These are phyloP conservation scores for Crenichthys baileyi DNA, from an alignment of 2,797 vertebrate genomes.

Conservation along the genomic window DNA sequence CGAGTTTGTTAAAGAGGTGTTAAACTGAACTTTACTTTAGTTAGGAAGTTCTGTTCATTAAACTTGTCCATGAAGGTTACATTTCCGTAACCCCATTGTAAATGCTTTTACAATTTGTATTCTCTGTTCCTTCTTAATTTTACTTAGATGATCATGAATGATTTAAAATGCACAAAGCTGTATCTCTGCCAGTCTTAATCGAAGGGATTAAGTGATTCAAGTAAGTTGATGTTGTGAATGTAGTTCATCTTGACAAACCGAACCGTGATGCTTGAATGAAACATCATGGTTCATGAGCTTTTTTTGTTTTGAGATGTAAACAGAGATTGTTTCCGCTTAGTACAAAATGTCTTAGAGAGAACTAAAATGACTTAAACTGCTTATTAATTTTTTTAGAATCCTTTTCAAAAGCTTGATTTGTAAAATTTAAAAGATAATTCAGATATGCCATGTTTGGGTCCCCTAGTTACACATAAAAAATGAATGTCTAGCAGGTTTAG, in stretches of 20 bases:
- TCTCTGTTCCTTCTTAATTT: not conserved
- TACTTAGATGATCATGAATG: not conserved
- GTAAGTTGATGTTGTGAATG: conserved; percentile 3
- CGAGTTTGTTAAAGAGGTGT: not conserved
- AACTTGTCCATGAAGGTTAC: not conserved
- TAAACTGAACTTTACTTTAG: not conserved
- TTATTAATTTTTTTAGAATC: not conserved
- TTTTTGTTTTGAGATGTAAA: conserved; percentile 35
- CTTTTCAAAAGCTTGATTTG: no score
- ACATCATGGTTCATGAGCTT: conserved; percentile 30
- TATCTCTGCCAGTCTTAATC: not conserved
- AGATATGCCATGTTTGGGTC: no score
- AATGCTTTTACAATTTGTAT: not conserved
- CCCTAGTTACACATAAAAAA: no score
- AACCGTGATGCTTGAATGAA: conserved; percentile 32
- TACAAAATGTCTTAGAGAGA: not conserved
- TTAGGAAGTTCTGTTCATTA: not conserved
- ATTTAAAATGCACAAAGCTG: conserved; percentile 4
- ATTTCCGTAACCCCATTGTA: not conserved
- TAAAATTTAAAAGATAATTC: no score
- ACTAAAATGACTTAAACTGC: not conserved
- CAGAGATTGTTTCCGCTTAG: conserved; percentile 8
- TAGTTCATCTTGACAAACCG: conserved; percentile 33
- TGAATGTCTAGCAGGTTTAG: no score
- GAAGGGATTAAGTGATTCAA: not conserved